Evolutionary conservation across 2,797 vertebrate species (phyloP).

Genomic region (Dendrocincla fuliginosa): DNA sequence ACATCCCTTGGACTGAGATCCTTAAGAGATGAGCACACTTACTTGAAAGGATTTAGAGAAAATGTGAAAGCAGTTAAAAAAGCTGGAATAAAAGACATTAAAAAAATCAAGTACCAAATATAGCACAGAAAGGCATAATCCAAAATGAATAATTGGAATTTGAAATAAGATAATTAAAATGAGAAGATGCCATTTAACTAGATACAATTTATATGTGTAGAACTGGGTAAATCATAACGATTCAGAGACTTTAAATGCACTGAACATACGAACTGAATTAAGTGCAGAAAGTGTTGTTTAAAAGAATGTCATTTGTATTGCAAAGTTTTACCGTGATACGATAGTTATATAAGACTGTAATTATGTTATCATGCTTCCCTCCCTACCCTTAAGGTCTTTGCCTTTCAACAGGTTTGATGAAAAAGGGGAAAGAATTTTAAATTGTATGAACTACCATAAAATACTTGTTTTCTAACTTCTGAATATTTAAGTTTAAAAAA

Average conservation of each 20-base stretch:
- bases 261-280: not conserved
- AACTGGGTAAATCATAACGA: not conserved
- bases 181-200: not conserved
- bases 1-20: not conserved
- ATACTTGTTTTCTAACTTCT: not conserved
- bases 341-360: constrained; percentile 26
- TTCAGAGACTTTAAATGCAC: not conserved
- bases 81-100: not conserved
- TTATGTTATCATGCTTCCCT: constrained; percentile 52
- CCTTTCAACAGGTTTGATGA: constrained; percentile 47
- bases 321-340: constrained; percentile 47
- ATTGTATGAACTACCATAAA: not conserved
- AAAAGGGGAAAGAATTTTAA: constrained; percentile 9
- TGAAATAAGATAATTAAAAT: not conserved
- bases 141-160: not conserved
- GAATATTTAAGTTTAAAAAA: constrained; percentile 36
- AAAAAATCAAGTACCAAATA: not conserved
- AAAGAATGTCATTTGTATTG: constrained; percentile 49
- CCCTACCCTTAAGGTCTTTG: constrained; percentile 47
- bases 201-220: not conserved
- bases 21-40: not conserved
- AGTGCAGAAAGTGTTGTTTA: not conserved
- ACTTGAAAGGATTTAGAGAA: not conserved
- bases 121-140: not conserved
- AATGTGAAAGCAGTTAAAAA: not conserved